Percentiles rank a stretch among this genome's conserved stretches.
Conservation (phyloP, 2,113 vertebrate genomes). For the Vulpes ferrilata region DNA sequence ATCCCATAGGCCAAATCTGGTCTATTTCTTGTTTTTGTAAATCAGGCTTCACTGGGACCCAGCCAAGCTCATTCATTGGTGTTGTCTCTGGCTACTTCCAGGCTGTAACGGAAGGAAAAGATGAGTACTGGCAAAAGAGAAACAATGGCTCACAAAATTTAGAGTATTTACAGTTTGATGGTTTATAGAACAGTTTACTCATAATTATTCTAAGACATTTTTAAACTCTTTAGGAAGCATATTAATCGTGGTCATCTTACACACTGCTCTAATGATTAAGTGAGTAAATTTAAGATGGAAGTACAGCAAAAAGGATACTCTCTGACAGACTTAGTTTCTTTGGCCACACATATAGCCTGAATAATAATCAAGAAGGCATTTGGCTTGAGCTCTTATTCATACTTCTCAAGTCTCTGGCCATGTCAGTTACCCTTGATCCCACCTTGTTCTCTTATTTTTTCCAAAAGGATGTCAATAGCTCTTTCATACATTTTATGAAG, state of each 20-base stretch:
- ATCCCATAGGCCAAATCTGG: not conserved
- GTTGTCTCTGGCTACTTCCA: not conserved
- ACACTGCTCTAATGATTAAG: not conserved
- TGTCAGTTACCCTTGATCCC: not conserved
- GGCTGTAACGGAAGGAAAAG: not conserved
- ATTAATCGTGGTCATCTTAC: not conserved
- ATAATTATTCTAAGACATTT: not conserved
- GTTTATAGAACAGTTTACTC: not conserved
- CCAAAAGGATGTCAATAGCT: not conserved
- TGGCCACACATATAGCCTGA: not conserved
- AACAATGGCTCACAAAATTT: not conserved
- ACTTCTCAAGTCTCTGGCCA: not conserved
- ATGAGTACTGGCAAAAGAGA: not conserved
- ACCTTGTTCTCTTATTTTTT: not conserved
- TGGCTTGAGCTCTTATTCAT: not conserved
- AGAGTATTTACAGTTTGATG: not conserved
- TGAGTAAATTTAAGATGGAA: not conserved
- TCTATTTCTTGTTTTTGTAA: not conserved
- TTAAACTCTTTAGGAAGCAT: not conserved
- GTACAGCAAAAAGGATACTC: not conserved
- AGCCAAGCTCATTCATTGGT: not conserved
- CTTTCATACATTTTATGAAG: not conserved
- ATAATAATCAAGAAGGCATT: not conserved
- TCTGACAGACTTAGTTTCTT: not conserved
- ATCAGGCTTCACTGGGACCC: not conserved